These are phyloP conservation scores for Drosophila sordidapex DNA, from an alignment of 2,888 invertebrate genomes.

Conservation along the genomic window DNA sequence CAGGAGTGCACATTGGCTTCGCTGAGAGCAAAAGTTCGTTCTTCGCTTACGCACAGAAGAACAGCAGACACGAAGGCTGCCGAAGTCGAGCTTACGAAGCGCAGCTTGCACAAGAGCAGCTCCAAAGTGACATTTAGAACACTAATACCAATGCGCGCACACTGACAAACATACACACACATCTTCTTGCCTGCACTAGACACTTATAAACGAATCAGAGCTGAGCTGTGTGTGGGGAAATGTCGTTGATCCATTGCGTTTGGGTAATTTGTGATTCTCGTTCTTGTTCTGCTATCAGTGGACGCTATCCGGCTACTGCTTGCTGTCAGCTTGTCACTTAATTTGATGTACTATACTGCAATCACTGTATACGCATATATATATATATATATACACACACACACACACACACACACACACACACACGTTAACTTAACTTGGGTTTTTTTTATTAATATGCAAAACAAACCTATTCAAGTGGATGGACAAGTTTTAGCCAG, in stretches of 20 bases:
- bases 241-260: conserved; percentile 52
- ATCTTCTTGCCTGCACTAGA: conserved; percentile 14
- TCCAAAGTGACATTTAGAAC: conserved; percentile 23
- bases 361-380: conserved; percentile 43
- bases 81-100: conserved; percentile 1
- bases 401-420: not conserved
- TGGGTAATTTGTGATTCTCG: conserved; percentile 42
- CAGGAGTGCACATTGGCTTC: conserved; percentile 23
- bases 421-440: conserved; percentile 13
- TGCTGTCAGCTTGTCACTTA: conserved; percentile 55
- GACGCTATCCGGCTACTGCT: conserved; percentile 60
- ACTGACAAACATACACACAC: not conserved
- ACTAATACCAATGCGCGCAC: not conserved
- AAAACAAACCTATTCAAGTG: conserved; percentile 72
- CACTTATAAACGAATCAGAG: not conserved
- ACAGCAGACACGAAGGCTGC: not conserved
- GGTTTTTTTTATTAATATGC: conserved; percentile 54
- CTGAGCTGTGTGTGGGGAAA: conserved; percentile 26
- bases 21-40: conserved; percentile 30
- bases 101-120: conserved; percentile 18
- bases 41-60: not conserved
- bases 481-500: conserved; percentile 67
- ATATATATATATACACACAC: not conserved
- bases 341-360: conserved; percentile 68
- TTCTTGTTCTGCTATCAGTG: conserved; percentile 61